Conservation (phyloP, 2,888 invertebrate genomes). For the Penaeus monodon region DNA sequence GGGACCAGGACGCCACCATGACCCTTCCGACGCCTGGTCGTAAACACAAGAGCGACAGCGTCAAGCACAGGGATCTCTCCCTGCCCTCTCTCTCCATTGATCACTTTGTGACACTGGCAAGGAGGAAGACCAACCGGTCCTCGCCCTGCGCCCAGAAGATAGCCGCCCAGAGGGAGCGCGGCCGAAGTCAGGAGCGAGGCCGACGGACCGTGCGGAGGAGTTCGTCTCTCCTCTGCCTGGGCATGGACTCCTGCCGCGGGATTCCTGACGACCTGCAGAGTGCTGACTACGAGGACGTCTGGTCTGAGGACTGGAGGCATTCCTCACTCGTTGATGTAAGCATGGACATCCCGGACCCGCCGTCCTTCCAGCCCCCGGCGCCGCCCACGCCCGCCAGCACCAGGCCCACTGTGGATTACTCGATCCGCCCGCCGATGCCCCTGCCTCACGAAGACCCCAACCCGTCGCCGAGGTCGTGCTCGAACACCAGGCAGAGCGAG, state of each 20-base stretch:
- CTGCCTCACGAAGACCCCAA: slow-evolving; percentile 30
- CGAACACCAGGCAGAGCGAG: too few relatives aligned
- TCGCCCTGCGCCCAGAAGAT: slow-evolving; percentile 63
- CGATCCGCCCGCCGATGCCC: slow-evolving; percentile 51
- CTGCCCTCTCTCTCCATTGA: slow-evolving; percentile 38
- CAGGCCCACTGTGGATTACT: slow-evolving; percentile 1
- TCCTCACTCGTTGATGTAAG: slow-evolving; percentile 40
- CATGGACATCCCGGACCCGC: slow-evolving; percentile 45
- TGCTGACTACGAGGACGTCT: slow-evolving; percentile 60
- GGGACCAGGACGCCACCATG: slow-evolving; percentile 20
- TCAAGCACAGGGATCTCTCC: slow-evolving; percentile 32
- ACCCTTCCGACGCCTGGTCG: slow-evolving; percentile 37
- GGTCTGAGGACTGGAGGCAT: slow-evolving; percentile 51
- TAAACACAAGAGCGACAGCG: not conserved
- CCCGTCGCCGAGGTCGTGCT: too few relatives aligned
- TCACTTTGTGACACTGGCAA: slow-evolving; percentile 49
- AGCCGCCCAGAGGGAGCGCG: slow-evolving; percentile 50
- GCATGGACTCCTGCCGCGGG: slow-evolving; percentile 55
- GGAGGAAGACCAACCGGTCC: slow-evolving; percentile 31
- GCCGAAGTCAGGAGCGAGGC: slow-evolving; percentile 26
- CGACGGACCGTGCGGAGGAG: slow-evolving; percentile 48
- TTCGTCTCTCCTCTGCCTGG: slow-evolving; percentile 60
- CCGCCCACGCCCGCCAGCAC: slow-evolving; percentile 25
- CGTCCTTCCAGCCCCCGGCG: slow-evolving; percentile 53
- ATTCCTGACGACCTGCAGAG: slow-evolving; percentile 45